Evolutionary conservation across 2,888 invertebrate species (phyloP), one percentile per base, ranked within the genome.

Genomic region (Pyrrhia umbra): DNA sequence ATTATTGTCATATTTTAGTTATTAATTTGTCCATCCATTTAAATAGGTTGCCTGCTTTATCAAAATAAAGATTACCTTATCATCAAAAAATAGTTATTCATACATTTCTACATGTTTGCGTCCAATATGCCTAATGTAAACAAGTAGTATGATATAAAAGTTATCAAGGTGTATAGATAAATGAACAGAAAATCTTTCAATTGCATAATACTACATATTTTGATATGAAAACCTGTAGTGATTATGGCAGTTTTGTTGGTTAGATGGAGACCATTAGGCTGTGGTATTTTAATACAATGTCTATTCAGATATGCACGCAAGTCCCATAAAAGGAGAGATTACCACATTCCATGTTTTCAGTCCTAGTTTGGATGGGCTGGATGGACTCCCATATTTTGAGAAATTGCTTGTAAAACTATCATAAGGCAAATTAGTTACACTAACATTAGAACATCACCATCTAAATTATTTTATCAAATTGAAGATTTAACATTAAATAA

Each of bases 141-240:
- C 54, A 75, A 57, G 55, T 23, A 61, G 20, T 34, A 25, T 34
- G 64, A 65, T 62, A 27, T 27, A 59, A 25, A 59, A 63, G 65
- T 64, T 79, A 70, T 78, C 68, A 66, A 78, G 73, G 76, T 68
- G 63, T 61, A 50, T 76, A 71, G 69, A 77, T 73, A 77, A 67
- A 74, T 27, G 1, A 59, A 62, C 54, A 56, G 61, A 58, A 54
- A 63, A 63, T 54, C 8, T 27, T 65, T 37, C 56, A 40, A 42
- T 66, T 68, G 15, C 6, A 2, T 54, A 66, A 43, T 20, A 52
- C 21, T 39, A 51, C n/a, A 40, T 49, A 60, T 71, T 43, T 56
- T 15, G 21, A 56, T 61, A 58, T 21, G 46, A 54, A 37, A 51
- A 37, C 61, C 51, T 30, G n/a, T 54, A 49, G 51, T 47, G 42